Base-by-base conservation (phyloP, 2,113 vertebrate genomes). In the Neolamprologus tretocephalus region DNA sequence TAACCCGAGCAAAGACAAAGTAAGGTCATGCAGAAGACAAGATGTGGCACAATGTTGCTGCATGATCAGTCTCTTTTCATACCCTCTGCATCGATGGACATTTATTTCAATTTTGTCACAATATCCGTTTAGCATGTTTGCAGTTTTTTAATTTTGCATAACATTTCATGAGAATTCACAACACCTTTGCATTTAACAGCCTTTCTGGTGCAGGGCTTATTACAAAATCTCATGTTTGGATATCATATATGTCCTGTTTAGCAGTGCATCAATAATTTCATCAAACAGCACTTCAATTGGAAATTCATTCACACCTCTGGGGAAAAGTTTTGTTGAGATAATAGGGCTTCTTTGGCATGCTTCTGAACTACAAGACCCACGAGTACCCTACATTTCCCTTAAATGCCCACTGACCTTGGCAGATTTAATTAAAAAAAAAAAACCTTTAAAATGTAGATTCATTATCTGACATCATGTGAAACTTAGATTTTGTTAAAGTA, bases 1-100 rank as follows among this genome's bases (percentile, higher is more conserved):
- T 92, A 93, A 95, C 93, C 89, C 51, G 92, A 91, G 90, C 94
- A 95, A 95, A 95, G 91, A 94, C 94, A 94, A 94, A 93, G 94
- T 95, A 95, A 95, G 93, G 95, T 95, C 93, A 95, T 54, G 55
- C 83, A 89, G 85, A 86, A 86, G 83, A 91, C 79, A 87, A 92
- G 84, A 94, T 86, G 83, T 87, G 80, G 58, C 45, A 87, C 82
- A 82, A 75, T 54, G 37, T 85, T 82, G 8, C 71, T 63, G 68
- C 51, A 75, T 61, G 55, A 84, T 81, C 49, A 42, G 75, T 47
- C 83, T 26, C 4, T 85, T 87, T 89, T 92, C 84, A 88, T 85
- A 81, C 86, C 80, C 57, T 21, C 13, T 82, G 57, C 47, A 85
- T 40, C 14, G 54, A 58, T 47, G 53, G 28, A 61, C 53, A 84